A percentile compares a stretch with the other conserved stretches of the same genome.
Evolutionary conservation across 1,140 invertebrate genomes (phyloP).

Genomic region (Euschistus heros): DNA sequence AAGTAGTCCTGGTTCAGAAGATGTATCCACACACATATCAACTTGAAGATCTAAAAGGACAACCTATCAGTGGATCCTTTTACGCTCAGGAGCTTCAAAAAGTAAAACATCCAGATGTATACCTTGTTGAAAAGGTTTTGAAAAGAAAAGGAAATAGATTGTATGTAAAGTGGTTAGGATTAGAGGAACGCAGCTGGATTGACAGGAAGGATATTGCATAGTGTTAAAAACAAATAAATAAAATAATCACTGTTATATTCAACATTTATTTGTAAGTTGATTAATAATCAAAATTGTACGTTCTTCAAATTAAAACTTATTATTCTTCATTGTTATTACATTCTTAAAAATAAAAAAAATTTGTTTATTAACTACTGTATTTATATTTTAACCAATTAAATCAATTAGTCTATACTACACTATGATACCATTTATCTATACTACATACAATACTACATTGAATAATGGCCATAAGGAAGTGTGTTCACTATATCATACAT

Average conservation of each 20-base stretch:
- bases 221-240: neutral
- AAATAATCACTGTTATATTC: neutral
- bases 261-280: neutral
- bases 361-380: no score
- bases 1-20: neutral
- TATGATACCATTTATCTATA: no score
- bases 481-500: no score
- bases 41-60: neutral
- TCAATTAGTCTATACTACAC: no score
- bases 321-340: no score
- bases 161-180: constrained; percentile 16
- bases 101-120: neutral
- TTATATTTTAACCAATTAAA: no score
- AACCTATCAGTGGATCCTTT: constrained; percentile 10
- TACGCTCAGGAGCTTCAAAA: constrained; percentile 19
- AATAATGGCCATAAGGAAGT: no score
- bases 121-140: constrained; percentile 20
- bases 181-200: neutral
- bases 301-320: no score
- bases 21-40: neutral
- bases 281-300: neutral
- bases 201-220: neutral
- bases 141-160: neutral
- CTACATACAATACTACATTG: no score
- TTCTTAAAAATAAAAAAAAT: no score